A percentile compares a stretch with the other conserved stretches of the same genome.
Evolutionary conservation across 2,113 vertebrate genomes (phyloP).

Genomic region (Thymallus thymallus): DNA sequence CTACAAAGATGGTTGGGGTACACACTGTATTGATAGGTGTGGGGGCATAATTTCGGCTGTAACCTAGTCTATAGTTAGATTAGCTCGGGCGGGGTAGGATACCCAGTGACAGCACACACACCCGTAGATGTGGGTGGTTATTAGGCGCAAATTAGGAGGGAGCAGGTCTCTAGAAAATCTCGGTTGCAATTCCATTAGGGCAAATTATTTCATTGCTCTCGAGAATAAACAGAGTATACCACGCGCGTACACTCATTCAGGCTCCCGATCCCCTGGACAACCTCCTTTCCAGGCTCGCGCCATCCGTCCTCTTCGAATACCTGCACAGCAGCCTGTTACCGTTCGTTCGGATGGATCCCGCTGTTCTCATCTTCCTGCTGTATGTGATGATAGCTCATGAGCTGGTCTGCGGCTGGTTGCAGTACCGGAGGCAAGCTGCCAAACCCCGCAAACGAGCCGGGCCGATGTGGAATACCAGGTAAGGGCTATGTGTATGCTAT

Average conservation of each 20-base stretch:
- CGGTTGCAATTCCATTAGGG: background rate
- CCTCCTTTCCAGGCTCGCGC: background rate
- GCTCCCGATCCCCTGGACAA: background rate
- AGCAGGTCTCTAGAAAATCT: background rate
- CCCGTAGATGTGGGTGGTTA: background rate
- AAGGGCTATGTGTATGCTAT: constrained; percentile 21
- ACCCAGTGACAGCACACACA: background rate
- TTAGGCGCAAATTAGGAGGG: background rate
- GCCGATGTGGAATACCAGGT: constrained; percentile 78
- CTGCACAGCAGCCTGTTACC: background rate
- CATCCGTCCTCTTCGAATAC: background rate
- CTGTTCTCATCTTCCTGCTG: constrained; percentile 85
- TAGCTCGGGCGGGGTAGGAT: background rate
- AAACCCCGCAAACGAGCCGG: constrained; percentile 75
- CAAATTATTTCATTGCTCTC: background rate
- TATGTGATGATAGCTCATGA: constrained; percentile 88
- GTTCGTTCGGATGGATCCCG: constrained; percentile 77
- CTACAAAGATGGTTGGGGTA: background rate
- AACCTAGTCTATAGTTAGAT: background rate
- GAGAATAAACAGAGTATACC: background rate
- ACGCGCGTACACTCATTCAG: background rate
- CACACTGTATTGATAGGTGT: background rate
- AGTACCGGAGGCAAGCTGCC: constrained; percentile 78
- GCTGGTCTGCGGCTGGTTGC: constrained; percentile 86
- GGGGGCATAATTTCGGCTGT: background rate